A percentile compares a stretch with the other conserved stretches of the same genome.
phyloP scores from a whole-genome alignment of 1,140 invertebrate genomes.

The Papilio polytes region DNA sequence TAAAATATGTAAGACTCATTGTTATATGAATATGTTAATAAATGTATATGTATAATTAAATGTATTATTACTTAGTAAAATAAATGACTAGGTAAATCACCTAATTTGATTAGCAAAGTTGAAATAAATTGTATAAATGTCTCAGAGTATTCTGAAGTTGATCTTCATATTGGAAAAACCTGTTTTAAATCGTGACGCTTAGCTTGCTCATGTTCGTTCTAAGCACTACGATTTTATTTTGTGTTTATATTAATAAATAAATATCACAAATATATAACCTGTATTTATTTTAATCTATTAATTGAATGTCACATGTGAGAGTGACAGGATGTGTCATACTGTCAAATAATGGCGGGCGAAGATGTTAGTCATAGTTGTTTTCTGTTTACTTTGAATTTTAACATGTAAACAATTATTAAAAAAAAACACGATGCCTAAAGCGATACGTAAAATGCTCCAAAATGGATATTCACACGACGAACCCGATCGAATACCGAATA shows the following conservation, averaged over 20 bases:
- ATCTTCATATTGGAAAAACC: no score
- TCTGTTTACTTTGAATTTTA: conserved; percentile 23
- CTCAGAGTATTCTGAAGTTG: not conserved
- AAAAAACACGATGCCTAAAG: conserved; percentile 65
- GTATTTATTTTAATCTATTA: not conserved
- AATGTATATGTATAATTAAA: not conserved
- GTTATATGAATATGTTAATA: conserved; percentile 18
- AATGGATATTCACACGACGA: conserved; percentile 71
- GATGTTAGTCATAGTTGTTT: conserved; percentile 14
- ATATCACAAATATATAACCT: not conserved
- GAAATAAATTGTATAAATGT: not conserved
- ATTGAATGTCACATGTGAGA: not conserved
- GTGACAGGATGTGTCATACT: not conserved
- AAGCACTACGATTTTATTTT: no score
- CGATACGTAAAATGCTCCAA: conserved; percentile 62
- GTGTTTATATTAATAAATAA: no score
- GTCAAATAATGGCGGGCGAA: conserved; percentile 22
- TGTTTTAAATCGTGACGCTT: no score
- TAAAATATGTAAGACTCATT: conserved; percentile 5
- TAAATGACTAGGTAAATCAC: not conserved
- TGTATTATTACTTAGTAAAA: not conserved
- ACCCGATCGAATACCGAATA: conserved; percentile 74
- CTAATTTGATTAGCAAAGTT: not conserved
- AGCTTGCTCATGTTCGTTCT: no score
- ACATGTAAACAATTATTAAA: conserved; percentile 6